Percentiles rank a stretch among this genome's conserved stretches.
Evolutionary conservation across 1,140 invertebrate genomes (phyloP).

Genomic region (Scaptomyza montana): DNA sequence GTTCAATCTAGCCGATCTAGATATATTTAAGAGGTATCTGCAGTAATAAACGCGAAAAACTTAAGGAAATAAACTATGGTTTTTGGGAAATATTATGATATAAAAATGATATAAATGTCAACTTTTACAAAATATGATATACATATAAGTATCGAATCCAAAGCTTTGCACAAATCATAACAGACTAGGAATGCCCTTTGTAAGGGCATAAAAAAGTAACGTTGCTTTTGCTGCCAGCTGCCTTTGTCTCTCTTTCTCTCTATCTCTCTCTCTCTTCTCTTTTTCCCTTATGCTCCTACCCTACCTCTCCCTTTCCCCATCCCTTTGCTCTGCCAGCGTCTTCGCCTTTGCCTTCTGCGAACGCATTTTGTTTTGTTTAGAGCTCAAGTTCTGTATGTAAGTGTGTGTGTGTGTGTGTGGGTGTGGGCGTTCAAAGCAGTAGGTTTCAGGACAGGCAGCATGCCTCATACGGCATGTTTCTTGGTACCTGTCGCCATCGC

Average conservation of each 20-base stretch:
- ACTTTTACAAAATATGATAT: too few species aligned
- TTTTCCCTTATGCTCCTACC: background rate
- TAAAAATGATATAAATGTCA: too few species aligned
- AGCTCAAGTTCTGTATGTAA: conserved; percentile 58
- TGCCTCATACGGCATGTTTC: conserved; percentile 57
- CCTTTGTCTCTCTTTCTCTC: conserved; percentile 17
- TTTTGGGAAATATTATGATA: too few species aligned
- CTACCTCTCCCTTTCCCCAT: background rate
- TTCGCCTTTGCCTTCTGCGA: conserved; percentile 60
- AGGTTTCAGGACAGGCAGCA: conserved; percentile 15
- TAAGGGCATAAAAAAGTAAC: conserved; percentile 49
- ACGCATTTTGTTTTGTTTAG: conserved; percentile 81
- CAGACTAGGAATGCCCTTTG: background rate
- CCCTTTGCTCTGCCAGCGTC: conserved; percentile 3
- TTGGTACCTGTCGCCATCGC: conserved; percentile 46
- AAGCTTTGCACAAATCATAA: background rate
- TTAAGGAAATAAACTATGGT: too few species aligned
- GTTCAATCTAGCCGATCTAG: too few species aligned
- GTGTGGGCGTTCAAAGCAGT: conserved; percentile 4
- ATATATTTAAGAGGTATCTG: too few species aligned
- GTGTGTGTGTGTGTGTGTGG: conserved; percentile 22
- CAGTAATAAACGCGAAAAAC: too few species aligned
- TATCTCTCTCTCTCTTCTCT: conserved; percentile 6
- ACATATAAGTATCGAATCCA: background rate
- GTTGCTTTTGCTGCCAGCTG: conserved; percentile 75